Evolutionary conservation across 2,113 vertebrate genomes (phyloP), one percentile per base, ranked within the genome.

Genomic region (Lethenteron camtschaticum): DNA sequence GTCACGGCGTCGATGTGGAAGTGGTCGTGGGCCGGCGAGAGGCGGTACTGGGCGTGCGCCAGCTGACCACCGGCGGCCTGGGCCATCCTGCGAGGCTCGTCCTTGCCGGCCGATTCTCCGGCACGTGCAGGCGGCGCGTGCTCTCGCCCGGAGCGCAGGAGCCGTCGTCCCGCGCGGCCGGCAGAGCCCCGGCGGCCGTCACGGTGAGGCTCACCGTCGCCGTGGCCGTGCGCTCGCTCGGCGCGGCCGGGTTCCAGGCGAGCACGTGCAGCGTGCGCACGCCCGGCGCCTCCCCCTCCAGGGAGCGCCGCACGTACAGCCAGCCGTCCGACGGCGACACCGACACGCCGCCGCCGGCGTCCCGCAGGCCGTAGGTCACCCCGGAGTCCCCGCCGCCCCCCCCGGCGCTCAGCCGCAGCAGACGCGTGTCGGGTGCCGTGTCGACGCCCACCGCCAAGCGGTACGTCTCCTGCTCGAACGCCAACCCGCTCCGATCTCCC

Each of bases 211-310:
- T 79, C 11, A 97, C 84, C 0, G 87, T 94, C 77, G 87, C 83
- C 58, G 84, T 96, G 73, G 88, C 87, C 0, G 89, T 95, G 71
- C 85, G 84, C 8, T 80, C 80, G n/a, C 87, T 72, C 0, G 83
- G 85, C 1, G 84, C 81, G 0, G 80, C 76, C 1, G 81, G 83
- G 1, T 78, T 81, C 0, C 86, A 87, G 3, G 90, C 94, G 77
- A 91, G 75, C 59, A 94, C 85, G 0, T 88, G 91, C 8, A 97
- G 79, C 12, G 88, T 81, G 1, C 90, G 91, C 68, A 89, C 78
- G 69, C 95, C 91, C 68, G 88, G 88, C 0, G 81, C 81, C 75
- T 96, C 92, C 9, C 86, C 82, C 73, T 96, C 91, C 70, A 97
- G 75, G 0, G 87, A 78, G 0, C 85, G 83, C 55, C 84, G 87